These are phyloP conservation scores for Hemistola chrysoprasaria DNA, from an alignment of 2,888 invertebrate genomes.

Conservation along the genomic window DNA sequence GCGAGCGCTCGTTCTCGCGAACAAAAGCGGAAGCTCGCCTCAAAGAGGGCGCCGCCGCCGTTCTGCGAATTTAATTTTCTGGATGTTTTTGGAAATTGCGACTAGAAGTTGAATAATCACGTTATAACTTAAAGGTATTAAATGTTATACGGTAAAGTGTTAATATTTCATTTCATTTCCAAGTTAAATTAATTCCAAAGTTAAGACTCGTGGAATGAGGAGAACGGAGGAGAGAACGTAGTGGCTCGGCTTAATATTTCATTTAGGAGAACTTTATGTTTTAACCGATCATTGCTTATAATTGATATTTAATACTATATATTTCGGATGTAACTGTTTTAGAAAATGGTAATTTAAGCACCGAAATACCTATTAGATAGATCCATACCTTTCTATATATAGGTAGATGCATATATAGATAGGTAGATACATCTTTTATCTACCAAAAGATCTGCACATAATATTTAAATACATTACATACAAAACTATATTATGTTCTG, in stretches of 20 bases:
- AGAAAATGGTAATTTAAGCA: too few relatives aligned
- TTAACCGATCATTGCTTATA: neutral
- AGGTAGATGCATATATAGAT: too few relatives aligned
- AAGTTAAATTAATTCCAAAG: conserved; percentile 81
- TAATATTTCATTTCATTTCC: conserved; percentile 83
- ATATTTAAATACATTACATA: too few relatives aligned
- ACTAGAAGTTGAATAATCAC: conserved; percentile 78
- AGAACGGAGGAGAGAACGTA: conserved; percentile 36
- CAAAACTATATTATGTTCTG: too few relatives aligned
- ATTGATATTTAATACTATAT: conserved; percentile 1
- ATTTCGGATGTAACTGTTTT: too few relatives aligned
- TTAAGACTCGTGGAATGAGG: conserved; percentile 54
- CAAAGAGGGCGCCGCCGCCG: conserved; percentile 68
- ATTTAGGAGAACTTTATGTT: conserved; percentile 3
- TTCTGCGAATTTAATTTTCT: conserved; percentile 77
- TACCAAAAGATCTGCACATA: too few relatives aligned
- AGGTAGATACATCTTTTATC: too few relatives aligned
- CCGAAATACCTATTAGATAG: too few relatives aligned
- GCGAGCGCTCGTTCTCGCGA: conserved; percentile 54
- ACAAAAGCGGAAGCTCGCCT: conserved; percentile 69
- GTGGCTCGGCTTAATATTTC: conserved; percentile 51
- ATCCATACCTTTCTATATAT: too few relatives aligned
- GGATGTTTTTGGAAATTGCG: conserved; percentile 78
- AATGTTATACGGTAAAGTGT: conserved; percentile 82
- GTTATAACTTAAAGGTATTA: conserved; percentile 81